Conservation (phyloP, 92 coral and sea anemone species). For the Phenganax stokvisi region DNA sequence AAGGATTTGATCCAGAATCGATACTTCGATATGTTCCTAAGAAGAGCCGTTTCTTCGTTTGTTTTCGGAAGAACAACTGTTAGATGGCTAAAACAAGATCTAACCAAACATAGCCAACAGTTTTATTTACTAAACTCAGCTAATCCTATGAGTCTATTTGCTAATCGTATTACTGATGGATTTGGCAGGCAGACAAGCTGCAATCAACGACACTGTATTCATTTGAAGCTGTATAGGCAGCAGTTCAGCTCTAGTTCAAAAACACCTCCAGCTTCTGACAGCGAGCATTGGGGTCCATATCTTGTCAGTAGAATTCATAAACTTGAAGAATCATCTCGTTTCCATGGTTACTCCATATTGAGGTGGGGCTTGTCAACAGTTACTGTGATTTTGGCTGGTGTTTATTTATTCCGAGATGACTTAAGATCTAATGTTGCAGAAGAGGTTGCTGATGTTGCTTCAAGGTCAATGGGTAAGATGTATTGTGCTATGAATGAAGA, state of each 20-base stretch:
- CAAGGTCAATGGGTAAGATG: constrained; percentile 81
- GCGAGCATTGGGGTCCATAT: constrained; percentile 36
- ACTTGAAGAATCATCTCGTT: constrained; percentile 76
- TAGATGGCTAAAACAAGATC: neutral
- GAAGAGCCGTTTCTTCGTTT: neutral
- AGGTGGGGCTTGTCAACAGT: constrained; percentile 80
- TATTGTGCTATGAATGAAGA: neutral
- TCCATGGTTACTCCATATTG: constrained; percentile 69
- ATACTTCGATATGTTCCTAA: neutral
- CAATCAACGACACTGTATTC: neutral
- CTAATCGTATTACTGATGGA: neutral
- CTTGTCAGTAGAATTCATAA: constrained; percentile 57
- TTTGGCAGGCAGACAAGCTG: neutral
- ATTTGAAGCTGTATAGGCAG: neutral
- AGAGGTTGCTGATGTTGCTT: constrained; percentile 95
- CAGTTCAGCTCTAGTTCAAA: neutral
- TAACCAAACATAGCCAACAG: neutral
- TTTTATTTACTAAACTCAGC: neutral
- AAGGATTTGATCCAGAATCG: neutral
- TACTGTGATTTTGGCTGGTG: constrained; percentile 34
- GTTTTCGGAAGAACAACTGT: constrained; percentile 10
- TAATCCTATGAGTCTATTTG: neutral
- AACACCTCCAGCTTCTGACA: neutral
- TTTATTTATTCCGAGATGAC: constrained; percentile 84
- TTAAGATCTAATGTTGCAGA: constrained; percentile 88